Evolutionary conservation across 2,797 vertebrate genomes (phyloP).

Genomic region (Urophycis tenuis): DNA sequence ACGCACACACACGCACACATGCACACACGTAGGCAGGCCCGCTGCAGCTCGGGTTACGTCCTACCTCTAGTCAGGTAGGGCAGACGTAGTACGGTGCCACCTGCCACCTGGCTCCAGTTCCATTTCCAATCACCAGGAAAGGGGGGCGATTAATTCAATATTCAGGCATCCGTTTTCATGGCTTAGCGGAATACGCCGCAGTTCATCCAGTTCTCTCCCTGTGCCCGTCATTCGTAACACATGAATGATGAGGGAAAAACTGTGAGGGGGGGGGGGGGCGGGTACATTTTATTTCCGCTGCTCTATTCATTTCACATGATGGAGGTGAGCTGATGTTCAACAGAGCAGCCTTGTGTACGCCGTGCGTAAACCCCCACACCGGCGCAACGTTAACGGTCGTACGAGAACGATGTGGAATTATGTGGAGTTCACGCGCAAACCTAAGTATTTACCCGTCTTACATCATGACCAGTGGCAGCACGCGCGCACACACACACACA

Average conservation of each 20-base stretch:
- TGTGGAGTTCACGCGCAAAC: too few relatives aligned
- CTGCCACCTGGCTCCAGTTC: slow-evolving; percentile 74
- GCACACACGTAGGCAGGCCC: slow-evolving; percentile 54
- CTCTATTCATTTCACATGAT: not conserved
- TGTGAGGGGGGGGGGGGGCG: too few relatives aligned
- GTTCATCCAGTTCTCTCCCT: slow-evolving; percentile 41
- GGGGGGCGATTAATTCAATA: slow-evolving; percentile 71
- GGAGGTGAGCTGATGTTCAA: not conserved
- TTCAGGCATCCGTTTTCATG: slow-evolving; percentile 70
- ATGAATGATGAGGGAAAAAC: not conserved
- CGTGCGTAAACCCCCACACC: not conserved
- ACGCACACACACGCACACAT: slow-evolving; percentile 12
- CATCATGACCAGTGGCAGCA: not conserved
- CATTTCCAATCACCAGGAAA: slow-evolving; percentile 76
- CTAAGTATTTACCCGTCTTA: not conserved
- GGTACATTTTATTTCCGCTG: not conserved
- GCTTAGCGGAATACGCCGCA: slow-evolving; percentile 48
- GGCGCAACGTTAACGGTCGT: not conserved
- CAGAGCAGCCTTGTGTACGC: not conserved
- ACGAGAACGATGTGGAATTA: not conserved
- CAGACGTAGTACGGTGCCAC: slow-evolving; percentile 68
- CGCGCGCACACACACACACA: too few relatives aligned
- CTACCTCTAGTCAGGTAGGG: slow-evolving; percentile 66
- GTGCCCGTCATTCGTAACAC: slow-evolving; percentile 1
- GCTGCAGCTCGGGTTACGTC: slow-evolving; percentile 71